Evolutionary conservation across 37 sponge, comb jelly and placozoan species (phyloP), one percentile per base, ranked within the genome.

Genomic region (Dysidea cf. avara): DNA sequence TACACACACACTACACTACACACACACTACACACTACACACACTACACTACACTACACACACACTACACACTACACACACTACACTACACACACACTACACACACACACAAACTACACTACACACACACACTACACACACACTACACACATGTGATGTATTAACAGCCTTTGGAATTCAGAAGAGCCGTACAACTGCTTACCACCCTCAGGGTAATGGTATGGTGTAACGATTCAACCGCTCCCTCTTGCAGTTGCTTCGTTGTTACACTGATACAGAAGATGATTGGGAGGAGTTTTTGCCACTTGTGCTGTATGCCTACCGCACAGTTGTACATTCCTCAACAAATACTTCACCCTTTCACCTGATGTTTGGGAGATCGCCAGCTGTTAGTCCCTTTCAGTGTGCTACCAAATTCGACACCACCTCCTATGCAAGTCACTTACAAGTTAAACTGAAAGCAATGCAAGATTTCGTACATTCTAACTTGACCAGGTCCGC

Each of bases 311-410:
- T 57, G 43, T 72, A 40, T 30, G 73, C 73, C 1, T 56, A 72
- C 58, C 73, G 60, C 24, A 40, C 73, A 54, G 56, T 58, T 24
- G 31, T 17, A 33, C 56, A 72, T 38, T 22, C 59, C 20, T 53
- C 58, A 35, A 54, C 53, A 0, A 28, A 25, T 36, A 51, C 43
- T 28, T 50, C 63, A 20, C 76, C 76, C 47, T 75, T 50, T 25
- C 39, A 47, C 21, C 62, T 75, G 35, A 75, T 61, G 63, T 75
- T 61, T 75, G 76, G 76, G 25, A 35, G 22, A 38, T 43, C 46
- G 9, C 46, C 46, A 43, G 5, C 7, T 43, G 9, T 9, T 43
- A 9, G 5, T 43, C 46, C 46, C 5, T 43, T 43, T 9, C 46
- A 43, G 46, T 43, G 7, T 9, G 5, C 9, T 5, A 5, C 5